These are phyloP conservation scores for Onychorhynchus coronatus DNA, from an alignment of 2,113 vertebrate genomes.

Conservation along the genomic window DNA sequence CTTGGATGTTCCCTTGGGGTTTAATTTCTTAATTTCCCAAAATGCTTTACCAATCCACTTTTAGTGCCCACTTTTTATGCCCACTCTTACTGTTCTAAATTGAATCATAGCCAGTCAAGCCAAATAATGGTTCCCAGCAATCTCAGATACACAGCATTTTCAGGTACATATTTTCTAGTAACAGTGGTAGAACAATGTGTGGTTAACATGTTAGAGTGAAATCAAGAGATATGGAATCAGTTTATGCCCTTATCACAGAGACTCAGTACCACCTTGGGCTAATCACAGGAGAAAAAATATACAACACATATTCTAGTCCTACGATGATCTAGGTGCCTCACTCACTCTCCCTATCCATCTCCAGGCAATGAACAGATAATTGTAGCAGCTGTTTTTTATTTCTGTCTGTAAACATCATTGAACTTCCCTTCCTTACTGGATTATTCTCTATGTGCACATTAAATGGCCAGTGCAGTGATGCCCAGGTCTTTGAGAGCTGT, in stretches of 20 bases:
- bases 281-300: neutral
- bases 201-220: neutral
- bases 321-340: neutral
- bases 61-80: neutral
- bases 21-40: neutral
- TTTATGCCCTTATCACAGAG: neutral
- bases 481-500: neutral
- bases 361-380: neutral
- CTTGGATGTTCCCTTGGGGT: neutral
- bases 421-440: neutral
- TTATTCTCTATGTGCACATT: neutral
- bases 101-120: neutral
- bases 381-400: neutral
- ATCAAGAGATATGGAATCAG: neutral
- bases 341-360: neutral
- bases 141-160: neutral
- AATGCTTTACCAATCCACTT: neutral
- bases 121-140: neutral
- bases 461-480: neutral
- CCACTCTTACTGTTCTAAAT: neutral
- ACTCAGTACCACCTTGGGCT: neutral
- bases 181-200: neutral
- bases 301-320: neutral
- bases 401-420: neutral
- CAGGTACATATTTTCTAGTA: neutral